These are phyloP conservation scores for Haemorhous mexicanus DNA, from an alignment of 2,113 vertebrate genomes.

Conservation along the genomic window DNA sequence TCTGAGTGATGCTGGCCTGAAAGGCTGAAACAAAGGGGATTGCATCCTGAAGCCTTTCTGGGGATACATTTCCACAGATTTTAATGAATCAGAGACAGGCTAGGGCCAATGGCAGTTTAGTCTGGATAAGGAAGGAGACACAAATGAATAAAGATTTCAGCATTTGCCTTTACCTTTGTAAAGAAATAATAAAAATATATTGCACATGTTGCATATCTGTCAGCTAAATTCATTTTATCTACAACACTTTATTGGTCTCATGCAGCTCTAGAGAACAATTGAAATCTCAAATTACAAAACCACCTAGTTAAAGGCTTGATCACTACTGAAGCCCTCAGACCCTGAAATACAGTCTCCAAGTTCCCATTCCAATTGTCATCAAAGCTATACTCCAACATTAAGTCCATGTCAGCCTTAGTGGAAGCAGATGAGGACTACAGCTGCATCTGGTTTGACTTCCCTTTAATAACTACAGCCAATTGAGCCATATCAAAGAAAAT, in stretches of 20 bases:
- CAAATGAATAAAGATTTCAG: constrained; percentile 31
- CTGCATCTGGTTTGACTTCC: constrained; percentile 48
- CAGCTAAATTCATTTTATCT: constrained; percentile 54
- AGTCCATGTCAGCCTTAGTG: constrained; percentile 52
- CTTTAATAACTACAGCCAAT: constrained; percentile 11
- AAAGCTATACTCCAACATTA: constrained; percentile 47
- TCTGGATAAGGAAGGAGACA: neutral
- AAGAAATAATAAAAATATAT: constrained; percentile 54
- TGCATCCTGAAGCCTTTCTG: neutral
- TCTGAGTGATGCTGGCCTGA: neutral
- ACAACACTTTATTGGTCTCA: constrained; percentile 9
- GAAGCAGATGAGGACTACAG: constrained; percentile 51
- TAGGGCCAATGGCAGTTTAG: neutral
- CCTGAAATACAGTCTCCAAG: constrained; percentile 41
- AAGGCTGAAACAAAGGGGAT: neutral
- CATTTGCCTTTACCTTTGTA: constrained; percentile 21
- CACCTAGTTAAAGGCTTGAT: constrained; percentile 21
- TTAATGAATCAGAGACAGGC: neutral
- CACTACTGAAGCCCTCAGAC: constrained; percentile 21
- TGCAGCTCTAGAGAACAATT: constrained; percentile 46
- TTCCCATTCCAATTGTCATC: constrained; percentile 64
- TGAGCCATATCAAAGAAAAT: constrained; percentile 37
- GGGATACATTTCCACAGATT: neutral
- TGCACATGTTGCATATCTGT: constrained; percentile 29
- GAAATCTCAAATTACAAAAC: constrained; percentile 58